A percentile compares a stretch with the other conserved stretches of the same genome.
Conservation (phyloP, 2,888 invertebrate genomes). For the Empis livida region DNA sequence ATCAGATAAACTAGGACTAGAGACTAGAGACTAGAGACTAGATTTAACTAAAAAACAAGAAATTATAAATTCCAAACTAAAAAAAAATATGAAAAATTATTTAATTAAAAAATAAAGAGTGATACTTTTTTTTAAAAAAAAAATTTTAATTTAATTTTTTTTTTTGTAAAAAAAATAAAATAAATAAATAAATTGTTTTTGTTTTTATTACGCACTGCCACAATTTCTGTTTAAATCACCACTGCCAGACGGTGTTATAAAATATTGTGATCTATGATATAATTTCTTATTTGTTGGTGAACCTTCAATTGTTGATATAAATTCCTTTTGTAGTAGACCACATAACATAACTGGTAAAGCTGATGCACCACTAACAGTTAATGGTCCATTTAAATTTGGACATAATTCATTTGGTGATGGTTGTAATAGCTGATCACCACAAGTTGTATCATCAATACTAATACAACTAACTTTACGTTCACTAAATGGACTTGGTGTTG, state of each 20-base stretch:
- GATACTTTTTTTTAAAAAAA: no score
- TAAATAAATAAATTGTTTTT: background rate
- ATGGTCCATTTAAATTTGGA: conserved; percentile 2
- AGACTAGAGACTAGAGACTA: no score
- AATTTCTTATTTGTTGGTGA: conserved; percentile 7
- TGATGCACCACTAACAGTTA: conserved; percentile 27
- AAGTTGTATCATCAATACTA: background rate
- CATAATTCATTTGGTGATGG: conserved; percentile 4
- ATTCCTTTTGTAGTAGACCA: conserved; percentile 34
- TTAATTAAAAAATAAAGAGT: no score
- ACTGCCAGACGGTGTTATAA: conserved; percentile 13
- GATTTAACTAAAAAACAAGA: no score
- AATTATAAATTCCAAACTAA: no score
- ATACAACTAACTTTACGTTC: conserved; percentile 6
- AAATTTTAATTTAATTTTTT: no score
- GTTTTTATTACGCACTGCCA: conserved; percentile 15
- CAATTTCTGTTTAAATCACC: conserved; percentile 12
- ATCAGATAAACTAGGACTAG: no score
- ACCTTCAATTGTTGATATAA: conserved; percentile 13
- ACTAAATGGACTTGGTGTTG: conserved; percentile 5
- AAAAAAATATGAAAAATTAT: no score
- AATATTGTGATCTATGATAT: conserved; percentile 14
- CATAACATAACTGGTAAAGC: conserved; percentile 38
- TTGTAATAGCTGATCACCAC: background rate
- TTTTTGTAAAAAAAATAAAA: no score